Base-by-base conservation (phyloP, 92 coral and sea anemone species). In the Palythoa grandis region DNA sequence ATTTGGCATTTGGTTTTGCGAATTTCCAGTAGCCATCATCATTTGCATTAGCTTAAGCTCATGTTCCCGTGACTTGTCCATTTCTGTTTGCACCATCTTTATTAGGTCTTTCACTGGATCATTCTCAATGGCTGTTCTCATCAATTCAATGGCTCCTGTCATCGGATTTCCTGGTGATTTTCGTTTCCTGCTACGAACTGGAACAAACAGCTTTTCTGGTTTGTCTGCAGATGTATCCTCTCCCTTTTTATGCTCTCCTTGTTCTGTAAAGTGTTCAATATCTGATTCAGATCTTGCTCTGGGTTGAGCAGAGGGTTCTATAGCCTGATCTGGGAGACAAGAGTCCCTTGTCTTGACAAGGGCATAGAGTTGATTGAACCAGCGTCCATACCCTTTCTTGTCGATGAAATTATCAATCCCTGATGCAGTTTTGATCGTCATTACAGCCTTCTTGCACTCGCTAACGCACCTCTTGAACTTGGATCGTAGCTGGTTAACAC, bases 321-420 rank as follows among this genome's bases (percentile, higher is more conserved):
- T 52, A 52, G 79, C 65, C 79, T 50, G 63, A 75, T 75, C 79
- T 52, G 63, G 79, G 19, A 75, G 79, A 75, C 79, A 50, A 22
- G 79, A 75, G 63, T 75, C 79, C 79, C 79, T 74, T 74, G 79
- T 74, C 63, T 72, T 72, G 77, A 72, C 77, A 72, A 72, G 77
- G 77, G 77, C 77, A 72, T 72, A 38, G 29, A 72, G 77, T 72
- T 72, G 77, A 43, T 72, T 72, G 77, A 72, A 72, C 76, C 77
- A 72, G 77, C 52, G 23, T 72, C 77, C 77, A 72, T 72, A 72
- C 54, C 77, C 56, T 72, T 72, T 72, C 77, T 72, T 72, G 20
- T 72, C 77, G 77, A 72, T 69, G 23, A 69, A 69, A 35, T 69
- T 69, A 69, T 69, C 73, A 69, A 69, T 69, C 73, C 73, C 73